Base-by-base conservation (phyloP, 2,797 vertebrate species). In the Acipenser ruthenus region DNA sequence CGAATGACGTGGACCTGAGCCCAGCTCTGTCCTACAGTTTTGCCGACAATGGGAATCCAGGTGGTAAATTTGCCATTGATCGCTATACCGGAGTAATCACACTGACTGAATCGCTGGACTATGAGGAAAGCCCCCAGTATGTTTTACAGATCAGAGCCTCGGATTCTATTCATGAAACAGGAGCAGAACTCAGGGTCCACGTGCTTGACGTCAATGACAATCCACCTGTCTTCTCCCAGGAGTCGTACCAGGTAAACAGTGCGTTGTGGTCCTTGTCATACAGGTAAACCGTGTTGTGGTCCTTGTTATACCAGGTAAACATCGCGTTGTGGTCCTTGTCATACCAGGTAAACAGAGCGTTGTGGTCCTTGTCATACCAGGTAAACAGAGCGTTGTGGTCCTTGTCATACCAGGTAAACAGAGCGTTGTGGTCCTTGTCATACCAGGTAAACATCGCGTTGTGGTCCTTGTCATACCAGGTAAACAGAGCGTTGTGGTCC, bases 151-250 rank as follows among this genome's bases (percentile, higher is more conserved):
- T 98, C 62, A 68, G 73, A 11, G 86, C 91, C 11, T 97, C 93
- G 0, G 95, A 99, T 78, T 91, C 87, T 1, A 67, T 90, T 63
- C 88, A 97, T 80, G 82, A 84, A 70, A 87, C 88, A 62, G 85
- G 87, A 51, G 90, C 89, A 55, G 77, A 85, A 23, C 77, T 97
- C 60, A 65, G 60, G 10, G 73, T 98, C 77, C 78, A 71, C 56
- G 83, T 97, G 73, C 71, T 92, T 71, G 94, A 97, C 13, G 23
- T 93, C 77, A 98, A 97, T 63, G 95, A 99, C 83, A 97, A 96
- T 1, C 80, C 90, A 61, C 96, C 95, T 0, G 71, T 89, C 60
- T 99, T 98, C 83, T 82, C 82, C 65, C 80, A 89, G 75, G 86
- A 91, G 72, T 89, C 73, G 4, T 97, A 97, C 78, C 90, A 96